Conservation (phyloP, 2,888 invertebrate species). For the Prosopocoilus inquinatus region DNA sequence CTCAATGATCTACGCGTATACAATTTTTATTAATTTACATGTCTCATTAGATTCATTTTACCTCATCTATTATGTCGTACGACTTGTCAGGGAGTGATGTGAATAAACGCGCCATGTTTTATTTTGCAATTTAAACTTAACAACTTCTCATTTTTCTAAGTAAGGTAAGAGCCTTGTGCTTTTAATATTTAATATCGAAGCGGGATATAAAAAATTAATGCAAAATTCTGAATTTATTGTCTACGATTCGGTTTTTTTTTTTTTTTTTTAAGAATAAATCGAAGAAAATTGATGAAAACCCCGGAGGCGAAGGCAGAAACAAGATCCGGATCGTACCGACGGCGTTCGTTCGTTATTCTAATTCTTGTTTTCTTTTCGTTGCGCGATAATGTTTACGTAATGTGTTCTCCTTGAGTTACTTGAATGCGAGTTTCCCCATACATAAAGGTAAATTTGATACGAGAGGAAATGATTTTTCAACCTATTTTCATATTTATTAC, state of each 20-base stretch:
- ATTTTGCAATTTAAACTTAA: too few species aligned
- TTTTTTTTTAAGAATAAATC: too few species aligned
- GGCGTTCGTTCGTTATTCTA: not conserved
- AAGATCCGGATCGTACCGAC: not conserved
- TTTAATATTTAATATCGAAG: too few species aligned
- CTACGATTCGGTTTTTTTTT: too few species aligned
- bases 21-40: constrained; percentile 23
- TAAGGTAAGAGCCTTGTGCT: too few species aligned
- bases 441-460: not conserved
- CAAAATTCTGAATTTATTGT: too few species aligned
- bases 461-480: not conserved
- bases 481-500: not conserved
- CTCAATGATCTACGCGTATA: constrained; percentile 18
- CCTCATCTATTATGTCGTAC: not conserved
- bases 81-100: not conserved
- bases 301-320: not conserved
- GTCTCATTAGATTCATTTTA: constrained; percentile 13
- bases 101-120: not conserved
- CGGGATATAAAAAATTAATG: too few species aligned
- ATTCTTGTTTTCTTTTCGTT: not conserved
- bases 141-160: too few species aligned
- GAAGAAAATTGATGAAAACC: not conserved
- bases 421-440: not conserved
- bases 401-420: not conserved
- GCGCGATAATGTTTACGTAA: not conserved